These are phyloP conservation scores for Leptopilina clavipes DNA, from an alignment of 1,140 invertebrate species.

Conservation along the genomic window DNA sequence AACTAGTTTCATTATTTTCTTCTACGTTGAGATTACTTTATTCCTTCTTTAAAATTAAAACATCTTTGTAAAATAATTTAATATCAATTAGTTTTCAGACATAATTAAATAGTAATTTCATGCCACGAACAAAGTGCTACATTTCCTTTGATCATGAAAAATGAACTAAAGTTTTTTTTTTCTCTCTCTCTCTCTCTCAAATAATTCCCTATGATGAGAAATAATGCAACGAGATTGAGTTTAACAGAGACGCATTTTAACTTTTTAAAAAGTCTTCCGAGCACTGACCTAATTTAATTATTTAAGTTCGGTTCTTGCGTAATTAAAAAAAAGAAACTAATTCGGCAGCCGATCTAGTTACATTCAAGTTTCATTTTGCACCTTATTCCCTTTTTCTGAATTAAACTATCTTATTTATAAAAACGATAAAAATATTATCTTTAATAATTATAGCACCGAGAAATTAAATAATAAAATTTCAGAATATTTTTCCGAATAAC, in stretches of 20 bases:
- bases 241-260: background rate
- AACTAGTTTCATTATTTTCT: background rate
- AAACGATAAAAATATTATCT: too few relatives aligned
- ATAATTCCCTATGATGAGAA: background rate
- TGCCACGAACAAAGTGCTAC: background rate
- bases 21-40: background rate
- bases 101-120: background rate
- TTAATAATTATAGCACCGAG: too few relatives aligned
- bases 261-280: too few relatives aligned
- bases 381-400: background rate
- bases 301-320: too few relatives aligned
- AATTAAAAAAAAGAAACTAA: too few relatives aligned
- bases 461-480: too few relatives aligned
- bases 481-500: too few relatives aligned
- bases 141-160: background rate
- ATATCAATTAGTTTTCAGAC: background rate
- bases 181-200: too few relatives aligned
- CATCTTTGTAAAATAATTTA: background rate
- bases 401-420: too few relatives aligned
- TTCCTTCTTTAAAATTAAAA: background rate
- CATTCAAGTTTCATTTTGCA: too few relatives aligned
- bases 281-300: too few relatives aligned
- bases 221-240: background rate
- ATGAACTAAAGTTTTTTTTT: background rate
- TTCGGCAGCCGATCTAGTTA: too few relatives aligned